Evolutionary conservation across 2,797 vertebrate species (phyloP).

Genomic region (Periophthalmus magnuspinnatus): DNA sequence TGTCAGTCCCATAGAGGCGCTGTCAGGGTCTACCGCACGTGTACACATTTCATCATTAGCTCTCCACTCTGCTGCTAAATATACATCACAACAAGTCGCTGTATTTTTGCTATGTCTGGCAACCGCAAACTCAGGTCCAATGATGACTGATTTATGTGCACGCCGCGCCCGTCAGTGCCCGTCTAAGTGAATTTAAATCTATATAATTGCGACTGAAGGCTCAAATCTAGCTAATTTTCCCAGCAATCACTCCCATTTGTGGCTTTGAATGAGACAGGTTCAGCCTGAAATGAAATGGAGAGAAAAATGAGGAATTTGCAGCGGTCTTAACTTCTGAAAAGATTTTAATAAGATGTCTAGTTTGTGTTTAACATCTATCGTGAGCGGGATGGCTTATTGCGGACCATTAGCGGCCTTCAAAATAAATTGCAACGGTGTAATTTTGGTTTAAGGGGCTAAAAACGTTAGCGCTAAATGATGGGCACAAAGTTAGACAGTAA

Average conservation of each 20-base stretch:
- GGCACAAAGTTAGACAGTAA: neutral
- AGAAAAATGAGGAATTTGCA: constrained; percentile 2
- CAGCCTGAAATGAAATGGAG: neutral
- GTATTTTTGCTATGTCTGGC: constrained; percentile 3
- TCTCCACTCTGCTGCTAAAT: constrained; percentile 7
- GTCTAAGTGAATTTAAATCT: constrained; percentile 6
- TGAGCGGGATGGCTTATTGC: constrained; percentile 19
- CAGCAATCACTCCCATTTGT: constrained; percentile 11
- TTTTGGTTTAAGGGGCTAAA: neutral
- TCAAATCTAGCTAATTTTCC: neutral
- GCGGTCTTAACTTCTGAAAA: constrained; percentile 9
- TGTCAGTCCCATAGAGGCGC: constrained; percentile 1
- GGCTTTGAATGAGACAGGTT: neutral
- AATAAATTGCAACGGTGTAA: constrained; percentile 9
- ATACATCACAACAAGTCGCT: constrained; percentile 12
- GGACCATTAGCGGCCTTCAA: constrained; percentile 21
- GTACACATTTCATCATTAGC: constrained; percentile 3
- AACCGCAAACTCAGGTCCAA: constrained; percentile 2
- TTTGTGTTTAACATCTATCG: constrained; percentile 10
- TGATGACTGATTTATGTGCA: constrained; percentile 6
- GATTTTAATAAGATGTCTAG: constrained; percentile 8
- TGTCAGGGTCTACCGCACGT: neutral
- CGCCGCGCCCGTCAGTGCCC: neutral
- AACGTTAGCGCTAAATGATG: neutral
- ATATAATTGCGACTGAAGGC: constrained; percentile 1